A percentile compares a stretch with the other conserved stretches of the same genome.
Evolutionary conservation across 1,140 invertebrate genomes (phyloP).

Genomic region (Babylonia areolata): DNA sequence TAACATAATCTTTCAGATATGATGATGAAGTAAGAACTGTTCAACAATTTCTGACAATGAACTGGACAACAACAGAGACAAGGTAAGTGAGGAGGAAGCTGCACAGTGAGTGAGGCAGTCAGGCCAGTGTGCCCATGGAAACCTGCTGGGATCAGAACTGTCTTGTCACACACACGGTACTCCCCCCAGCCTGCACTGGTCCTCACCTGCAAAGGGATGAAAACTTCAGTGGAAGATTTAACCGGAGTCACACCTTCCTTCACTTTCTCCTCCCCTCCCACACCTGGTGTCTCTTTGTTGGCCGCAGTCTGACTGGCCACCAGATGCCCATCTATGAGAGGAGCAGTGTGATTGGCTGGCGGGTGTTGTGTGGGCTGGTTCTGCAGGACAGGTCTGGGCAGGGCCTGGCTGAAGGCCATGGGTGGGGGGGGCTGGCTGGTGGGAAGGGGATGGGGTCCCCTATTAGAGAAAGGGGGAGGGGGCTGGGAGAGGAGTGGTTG

Average conservation of each 20-base stretch:
- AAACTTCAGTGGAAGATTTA: constrained; percentile 21
- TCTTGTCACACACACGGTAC: too few species aligned
- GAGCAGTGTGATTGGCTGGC: not conserved
- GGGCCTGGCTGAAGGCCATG: not conserved
- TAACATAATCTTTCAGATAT: too few species aligned
- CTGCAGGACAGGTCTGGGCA: not conserved
- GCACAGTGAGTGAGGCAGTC: too few species aligned
- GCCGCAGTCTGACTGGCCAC: not conserved
- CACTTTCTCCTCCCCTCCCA: not conserved
- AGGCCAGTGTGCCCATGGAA: too few species aligned
- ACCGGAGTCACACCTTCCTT: not conserved
- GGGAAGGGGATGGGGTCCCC: not conserved
- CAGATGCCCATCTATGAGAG: not conserved
- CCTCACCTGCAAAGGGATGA: constrained; percentile 30
- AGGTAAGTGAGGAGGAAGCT: too few species aligned
- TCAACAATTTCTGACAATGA: too few species aligned
- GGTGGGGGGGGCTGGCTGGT: not conserved
- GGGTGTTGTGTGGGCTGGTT: not conserved
- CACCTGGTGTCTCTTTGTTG: not conserved
- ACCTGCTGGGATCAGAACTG: too few species aligned
- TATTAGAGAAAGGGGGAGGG: constrained; percentile 6
- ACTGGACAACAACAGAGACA: too few species aligned
- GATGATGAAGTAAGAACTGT: too few species aligned
- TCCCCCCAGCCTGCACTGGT: too few species aligned
- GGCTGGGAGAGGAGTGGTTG: constrained; percentile 22